Conservation (phyloP, 2,888 invertebrate species). For the Thumatha senex region DNA sequence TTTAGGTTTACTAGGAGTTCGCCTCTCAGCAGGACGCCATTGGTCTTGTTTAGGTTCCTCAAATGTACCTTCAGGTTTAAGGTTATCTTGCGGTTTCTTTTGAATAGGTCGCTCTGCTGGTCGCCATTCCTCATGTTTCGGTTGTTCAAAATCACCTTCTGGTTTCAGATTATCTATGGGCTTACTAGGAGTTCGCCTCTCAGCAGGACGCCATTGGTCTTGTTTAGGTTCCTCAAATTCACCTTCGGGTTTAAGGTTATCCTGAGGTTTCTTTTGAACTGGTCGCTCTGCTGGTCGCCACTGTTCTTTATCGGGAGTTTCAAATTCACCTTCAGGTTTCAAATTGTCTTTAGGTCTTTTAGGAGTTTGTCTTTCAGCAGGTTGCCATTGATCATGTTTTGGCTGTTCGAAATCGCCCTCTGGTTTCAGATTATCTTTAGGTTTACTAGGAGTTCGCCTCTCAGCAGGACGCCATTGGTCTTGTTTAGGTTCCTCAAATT, state of each 20-base stretch:
- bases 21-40: constrained; percentile 63
- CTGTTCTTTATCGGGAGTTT: constrained; percentile 62
- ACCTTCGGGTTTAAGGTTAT: constrained; percentile 69
- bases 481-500: constrained; percentile 69
- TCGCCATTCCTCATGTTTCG: constrained; percentile 61
- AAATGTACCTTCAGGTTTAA: constrained; percentile 80
- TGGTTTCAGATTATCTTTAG: constrained; percentile 71
- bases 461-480: constrained; percentile 66
- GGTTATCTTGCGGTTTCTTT: constrained; percentile 80
- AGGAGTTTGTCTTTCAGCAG: constrained; percentile 65
- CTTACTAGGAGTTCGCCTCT: constrained; percentile 56
- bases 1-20: constrained; percentile 36
- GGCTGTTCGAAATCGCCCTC: constrained; percentile 80
- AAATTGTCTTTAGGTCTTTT: constrained; percentile 73
- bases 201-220: constrained; percentile 63
- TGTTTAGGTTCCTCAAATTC: constrained; percentile 76
- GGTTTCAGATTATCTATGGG: constrained; percentile 68
- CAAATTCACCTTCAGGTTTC: constrained; percentile 75
- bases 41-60: constrained; percentile 45
- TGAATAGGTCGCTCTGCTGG: constrained; percentile 72
- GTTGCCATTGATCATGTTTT: constrained; percentile 61
- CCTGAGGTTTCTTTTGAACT: constrained; percentile 61
- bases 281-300: constrained; percentile 74
- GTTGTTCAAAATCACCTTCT: constrained; percentile 52
- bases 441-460: constrained; percentile 56